Conservation (phyloP, 1,140 invertebrate species). For the Drosophila lini region DNA sequence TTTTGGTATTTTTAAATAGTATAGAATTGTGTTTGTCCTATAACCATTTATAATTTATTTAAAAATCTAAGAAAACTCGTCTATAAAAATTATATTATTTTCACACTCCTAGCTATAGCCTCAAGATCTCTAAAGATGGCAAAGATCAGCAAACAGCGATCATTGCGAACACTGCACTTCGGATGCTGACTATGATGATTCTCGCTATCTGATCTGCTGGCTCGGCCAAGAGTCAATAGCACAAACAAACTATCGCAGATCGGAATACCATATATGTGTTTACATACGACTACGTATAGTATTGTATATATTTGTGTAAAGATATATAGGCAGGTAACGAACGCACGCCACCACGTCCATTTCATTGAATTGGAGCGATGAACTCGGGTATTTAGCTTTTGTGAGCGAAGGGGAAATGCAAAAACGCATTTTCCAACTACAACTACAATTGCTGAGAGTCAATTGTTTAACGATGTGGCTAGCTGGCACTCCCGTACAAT, state of each 20-base stretch:
- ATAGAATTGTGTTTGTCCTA: too few species aligned
- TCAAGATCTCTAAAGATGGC: constrained; percentile 28
- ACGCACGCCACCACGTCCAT: constrained; percentile 12
- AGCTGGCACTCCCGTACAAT: constrained; percentile 10
- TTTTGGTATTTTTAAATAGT: too few species aligned
- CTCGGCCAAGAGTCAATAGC: constrained; percentile 52
- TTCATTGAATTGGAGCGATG: constrained; percentile 83
- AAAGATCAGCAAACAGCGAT: constrained; percentile 27
- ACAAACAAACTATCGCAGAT: constrained; percentile 52
- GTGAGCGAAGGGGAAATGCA: constrained; percentile 55
- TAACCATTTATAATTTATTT: too few species aligned
- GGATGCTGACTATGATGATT: constrained; percentile 32
- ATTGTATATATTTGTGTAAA: constrained; percentile 19
- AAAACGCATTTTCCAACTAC: constrained; percentile 44
- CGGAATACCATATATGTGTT: constrained; percentile 22
- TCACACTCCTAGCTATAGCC: constrained; percentile 1
- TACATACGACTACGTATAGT: constrained; percentile 5
- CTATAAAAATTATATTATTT: not conserved
- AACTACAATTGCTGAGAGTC: constrained; percentile 35
- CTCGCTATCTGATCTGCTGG: constrained; percentile 33
- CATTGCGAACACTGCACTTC: constrained; percentile 15
- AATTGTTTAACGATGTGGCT: constrained; percentile 64
- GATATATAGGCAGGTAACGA: constrained; percentile 33
- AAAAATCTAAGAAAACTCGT: too few species aligned
- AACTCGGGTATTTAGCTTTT: constrained; percentile 65